phyloP scores from a whole-genome alignment of 2,113 vertebrate species.

The Cephalopterus ornatus region DNA sequence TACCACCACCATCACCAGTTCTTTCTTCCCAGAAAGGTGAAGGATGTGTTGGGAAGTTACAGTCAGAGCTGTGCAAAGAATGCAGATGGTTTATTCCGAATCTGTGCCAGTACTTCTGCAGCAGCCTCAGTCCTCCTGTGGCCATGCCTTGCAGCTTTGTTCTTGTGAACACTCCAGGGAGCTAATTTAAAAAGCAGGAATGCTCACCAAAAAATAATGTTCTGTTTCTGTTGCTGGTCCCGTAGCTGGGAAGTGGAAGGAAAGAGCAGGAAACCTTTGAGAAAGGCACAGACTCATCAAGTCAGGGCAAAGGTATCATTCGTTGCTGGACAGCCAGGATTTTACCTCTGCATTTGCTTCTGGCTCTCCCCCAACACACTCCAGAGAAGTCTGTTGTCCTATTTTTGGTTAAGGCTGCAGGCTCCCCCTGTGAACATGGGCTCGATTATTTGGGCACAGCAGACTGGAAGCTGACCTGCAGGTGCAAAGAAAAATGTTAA shows the following conservation, averaged over 20 bases:
- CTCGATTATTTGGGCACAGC: neutral
- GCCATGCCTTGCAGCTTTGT: neutral
- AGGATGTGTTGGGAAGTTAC: neutral
- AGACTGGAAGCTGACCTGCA: neutral
- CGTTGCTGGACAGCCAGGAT: neutral
- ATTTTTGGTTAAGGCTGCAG: neutral
- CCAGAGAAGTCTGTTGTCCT: neutral
- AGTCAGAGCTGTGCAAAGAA: neutral
- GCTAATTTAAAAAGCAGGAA: neutral
- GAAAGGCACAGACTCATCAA: neutral
- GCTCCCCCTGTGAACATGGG: neutral
- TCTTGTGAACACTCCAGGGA: neutral
- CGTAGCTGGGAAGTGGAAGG: neutral
- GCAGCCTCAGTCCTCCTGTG: neutral
- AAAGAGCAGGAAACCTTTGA: neutral
- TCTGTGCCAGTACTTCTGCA: neutral
- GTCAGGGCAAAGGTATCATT: neutral
- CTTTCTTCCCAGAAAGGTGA: conserved; percentile 28
- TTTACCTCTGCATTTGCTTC: neutral
- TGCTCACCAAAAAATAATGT: neutral
- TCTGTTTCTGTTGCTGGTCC: neutral
- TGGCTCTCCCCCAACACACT: neutral
- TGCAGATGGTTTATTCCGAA: neutral
- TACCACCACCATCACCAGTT: neutral
- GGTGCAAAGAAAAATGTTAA: neutral